These are phyloP conservation scores for Trissoscelio sp. DNA, from an alignment of 2,888 invertebrate species.

Conservation along the genomic window DNA sequence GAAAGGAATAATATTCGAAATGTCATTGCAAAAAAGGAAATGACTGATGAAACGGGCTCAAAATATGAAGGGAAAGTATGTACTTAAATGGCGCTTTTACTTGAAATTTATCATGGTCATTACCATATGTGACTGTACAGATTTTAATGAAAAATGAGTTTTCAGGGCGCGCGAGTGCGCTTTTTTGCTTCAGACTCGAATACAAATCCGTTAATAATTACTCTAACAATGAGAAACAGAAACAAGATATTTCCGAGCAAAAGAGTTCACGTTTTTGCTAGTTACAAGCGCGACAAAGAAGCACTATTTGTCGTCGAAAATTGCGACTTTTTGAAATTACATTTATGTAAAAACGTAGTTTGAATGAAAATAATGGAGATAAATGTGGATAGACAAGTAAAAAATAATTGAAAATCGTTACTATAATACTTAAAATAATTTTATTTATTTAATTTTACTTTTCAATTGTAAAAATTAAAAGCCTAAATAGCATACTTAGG, in stretches of 20 bases:
- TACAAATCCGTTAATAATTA: conserved; percentile 22
- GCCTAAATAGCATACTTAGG: no score
- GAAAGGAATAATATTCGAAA: conserved; percentile 11
- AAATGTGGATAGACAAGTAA: no score
- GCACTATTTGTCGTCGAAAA: no score
- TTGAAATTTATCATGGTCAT: conserved; percentile 32
- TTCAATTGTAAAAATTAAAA: no score
- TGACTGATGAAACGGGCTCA: conserved; percentile 28
- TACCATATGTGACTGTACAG: conserved; percentile 14
- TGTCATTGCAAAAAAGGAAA: conserved; percentile 13
- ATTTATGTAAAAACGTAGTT: no score
- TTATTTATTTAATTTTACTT: no score
- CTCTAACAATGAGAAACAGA: background rate
- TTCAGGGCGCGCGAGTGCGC: background rate
- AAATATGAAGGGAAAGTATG: conserved; percentile 21
- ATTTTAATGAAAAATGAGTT: conserved; percentile 23
- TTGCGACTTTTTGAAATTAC: no score
- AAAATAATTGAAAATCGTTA: no score
- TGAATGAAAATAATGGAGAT: no score
- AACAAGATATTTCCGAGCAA: background rate
- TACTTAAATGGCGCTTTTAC: conserved; percentile 29
- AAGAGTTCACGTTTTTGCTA: background rate
- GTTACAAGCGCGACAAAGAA: background rate
- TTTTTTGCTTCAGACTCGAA: background rate
- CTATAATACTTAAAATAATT: no score